Evolutionary conservation across 1,140 invertebrate species (phyloP).

Genomic region (Psix sp.): DNA sequence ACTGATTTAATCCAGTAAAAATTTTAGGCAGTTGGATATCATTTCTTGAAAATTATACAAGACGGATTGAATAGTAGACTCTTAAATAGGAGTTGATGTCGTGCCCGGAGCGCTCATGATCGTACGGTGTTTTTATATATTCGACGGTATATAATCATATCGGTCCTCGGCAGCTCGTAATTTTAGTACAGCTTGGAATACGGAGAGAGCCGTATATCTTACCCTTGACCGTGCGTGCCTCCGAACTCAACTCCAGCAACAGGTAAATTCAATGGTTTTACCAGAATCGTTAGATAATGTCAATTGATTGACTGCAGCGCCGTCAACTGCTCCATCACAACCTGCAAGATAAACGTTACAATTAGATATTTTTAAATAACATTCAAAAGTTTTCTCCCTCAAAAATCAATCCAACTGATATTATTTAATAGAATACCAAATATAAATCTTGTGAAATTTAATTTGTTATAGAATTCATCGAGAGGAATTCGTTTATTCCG

Average conservation of each 20-base stretch:
- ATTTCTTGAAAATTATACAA: conserved; percentile 33
- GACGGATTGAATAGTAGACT: conserved; percentile 34
- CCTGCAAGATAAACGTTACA: too few relatives aligned
- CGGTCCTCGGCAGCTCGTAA: conserved; percentile 52
- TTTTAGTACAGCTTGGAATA: conserved; percentile 40
- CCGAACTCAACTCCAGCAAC: conserved; percentile 34
- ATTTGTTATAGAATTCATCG: too few relatives aligned
- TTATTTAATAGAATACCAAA: neutral
- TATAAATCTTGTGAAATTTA: too few relatives aligned
- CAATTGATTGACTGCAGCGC: conserved; percentile 35
- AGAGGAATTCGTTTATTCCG: too few relatives aligned
- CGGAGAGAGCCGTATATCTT: conserved; percentile 48
- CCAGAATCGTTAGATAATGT: conserved; percentile 54
- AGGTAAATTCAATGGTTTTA: conserved; percentile 55
- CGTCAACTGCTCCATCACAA: conserved; percentile 12
- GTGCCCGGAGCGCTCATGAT: conserved; percentile 48
- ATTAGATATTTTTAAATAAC: conserved; percentile 17
- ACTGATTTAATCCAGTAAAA: too few relatives aligned
- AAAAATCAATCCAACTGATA: neutral
- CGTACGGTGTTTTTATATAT: conserved; percentile 44
- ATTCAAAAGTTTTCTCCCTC: conserved; percentile 7
- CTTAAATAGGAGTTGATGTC: conserved; percentile 52
- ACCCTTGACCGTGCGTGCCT: conserved; percentile 55
- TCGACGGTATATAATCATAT: conserved; percentile 57
- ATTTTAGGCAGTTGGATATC: conserved; percentile 27